Base-by-base conservation (phyloP, 1,140 invertebrate species). In the Lordiphosa mommai region DNA sequence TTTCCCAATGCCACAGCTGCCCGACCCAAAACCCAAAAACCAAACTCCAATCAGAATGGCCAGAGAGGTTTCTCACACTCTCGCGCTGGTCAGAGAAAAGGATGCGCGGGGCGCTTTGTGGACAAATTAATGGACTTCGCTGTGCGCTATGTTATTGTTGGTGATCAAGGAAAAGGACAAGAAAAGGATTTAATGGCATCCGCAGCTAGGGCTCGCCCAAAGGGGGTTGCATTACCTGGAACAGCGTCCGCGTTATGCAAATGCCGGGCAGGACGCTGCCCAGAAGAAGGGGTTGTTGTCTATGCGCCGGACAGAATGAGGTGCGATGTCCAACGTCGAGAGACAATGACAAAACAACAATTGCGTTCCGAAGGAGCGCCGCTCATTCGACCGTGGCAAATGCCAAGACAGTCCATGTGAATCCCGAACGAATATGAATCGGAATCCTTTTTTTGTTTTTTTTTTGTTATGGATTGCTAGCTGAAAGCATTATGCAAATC, bases 401-500 rank as follows among this genome's bases (percentile, higher is more conserved):
- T 77, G 63, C 43, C 47, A 44, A 67, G 56, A 58, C 50, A 57
- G 46, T 7, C 33, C 63, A 57, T 76, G 77, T 84, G 71, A 84
- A 59, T 71, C 52, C 72, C 60, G 59, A 76, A 60, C 23, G 70
- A 68, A 72, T 30, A n/a, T 48, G 10, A 23, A 23, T 23, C 20
- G 20, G 29, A 32, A 48, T 76, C 66, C 72, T 49, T 76, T 58
- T 57, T 37, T 60, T 69, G 34, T 46, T 38, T 33, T 23, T 36
- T 5, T 4, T 57, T 49, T 13, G 29, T 36, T 34, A 33, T 46
- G 61, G 64, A 34, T 48, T 63, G 37, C 29, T 68, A 61, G 77
- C 72, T 84, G 77, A 82, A 82, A 82, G 77, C 79, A 82, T 82
- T 82, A 82, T 82, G 77, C 77, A 82, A 82, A 82, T 82, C 8